Evolutionary conservation across 2,113 vertebrate species (phyloP).

Genomic region (Istiophorus platypterus): DNA sequence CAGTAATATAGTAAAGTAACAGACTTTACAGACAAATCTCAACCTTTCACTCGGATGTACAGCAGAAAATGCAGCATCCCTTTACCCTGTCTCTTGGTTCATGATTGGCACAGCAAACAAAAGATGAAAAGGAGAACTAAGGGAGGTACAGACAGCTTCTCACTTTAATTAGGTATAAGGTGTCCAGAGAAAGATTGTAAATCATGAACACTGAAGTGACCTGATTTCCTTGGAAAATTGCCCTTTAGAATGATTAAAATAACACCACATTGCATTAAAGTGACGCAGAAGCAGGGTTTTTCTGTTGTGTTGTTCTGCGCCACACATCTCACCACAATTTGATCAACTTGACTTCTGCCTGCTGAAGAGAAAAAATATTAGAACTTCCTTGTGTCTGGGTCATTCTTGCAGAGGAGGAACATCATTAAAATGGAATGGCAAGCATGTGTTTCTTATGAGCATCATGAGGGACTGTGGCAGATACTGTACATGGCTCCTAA

Average conservation of each 20-base stretch:
- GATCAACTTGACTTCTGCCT: slow-evolving; percentile 13
- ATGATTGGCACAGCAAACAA: slow-evolving; percentile 21
- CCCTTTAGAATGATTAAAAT: slow-evolving; percentile 60
- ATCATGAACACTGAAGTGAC: slow-evolving; percentile 48
- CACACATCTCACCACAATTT: background rate
- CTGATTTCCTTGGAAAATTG: slow-evolving; percentile 41
- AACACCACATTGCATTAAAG: slow-evolving; percentile 40
- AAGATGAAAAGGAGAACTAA: slow-evolving; percentile 2
- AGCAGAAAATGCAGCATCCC: background rate
- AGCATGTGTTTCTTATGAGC: slow-evolving; percentile 50
- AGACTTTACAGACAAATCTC: background rate
- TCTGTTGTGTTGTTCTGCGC: slow-evolving; percentile 14
- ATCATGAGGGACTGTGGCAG: slow-evolving; percentile 29
- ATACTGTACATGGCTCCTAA: slow-evolving; percentile 29
- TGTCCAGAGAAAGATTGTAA: slow-evolving; percentile 53
- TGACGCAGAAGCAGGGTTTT: background rate
- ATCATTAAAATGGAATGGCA: slow-evolving; percentile 61
- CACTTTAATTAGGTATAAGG: slow-evolving; percentile 64
- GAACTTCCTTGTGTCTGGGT: slow-evolving; percentile 42
- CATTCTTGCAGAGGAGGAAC: slow-evolving; percentile 22
- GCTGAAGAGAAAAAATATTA: slow-evolving; percentile 40
- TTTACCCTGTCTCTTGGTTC: background rate
- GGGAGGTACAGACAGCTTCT: slow-evolving; percentile 3
- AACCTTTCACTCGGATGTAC: background rate
- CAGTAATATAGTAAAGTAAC: background rate